Evolutionary conservation across 2,113 vertebrate species (phyloP).

Genomic region (Semnopithecus entellus): DNA sequence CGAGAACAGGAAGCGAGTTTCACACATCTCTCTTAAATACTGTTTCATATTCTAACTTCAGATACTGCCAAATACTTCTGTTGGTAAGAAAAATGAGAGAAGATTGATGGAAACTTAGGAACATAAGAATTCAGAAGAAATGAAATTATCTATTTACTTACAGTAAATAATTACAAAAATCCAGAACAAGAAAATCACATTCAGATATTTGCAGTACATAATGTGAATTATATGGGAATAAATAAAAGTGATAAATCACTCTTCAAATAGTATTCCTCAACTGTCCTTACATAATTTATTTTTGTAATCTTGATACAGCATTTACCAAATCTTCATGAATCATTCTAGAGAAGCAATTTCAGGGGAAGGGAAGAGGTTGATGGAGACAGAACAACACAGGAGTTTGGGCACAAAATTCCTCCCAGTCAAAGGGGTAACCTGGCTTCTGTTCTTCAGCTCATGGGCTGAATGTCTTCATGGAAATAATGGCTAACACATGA

Average conservation of each 20-base stretch:
- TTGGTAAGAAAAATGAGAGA: background rate
- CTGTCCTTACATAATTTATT: background rate
- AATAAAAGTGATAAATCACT: background rate
- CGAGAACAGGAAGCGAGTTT: background rate
- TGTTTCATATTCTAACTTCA: background rate
- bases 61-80: background rate
- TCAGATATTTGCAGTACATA: background rate
- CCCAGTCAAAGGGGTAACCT: background rate
- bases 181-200: background rate
- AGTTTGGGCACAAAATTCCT: background rate
- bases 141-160: background rate
- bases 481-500: background rate
- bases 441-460: background rate
- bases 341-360: background rate
- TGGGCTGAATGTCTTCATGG: background rate
- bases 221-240: background rate
- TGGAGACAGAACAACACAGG: background rate
- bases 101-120: background rate
- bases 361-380: background rate
- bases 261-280: background rate
- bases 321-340: conserved; percentile 25
- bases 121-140: background rate
- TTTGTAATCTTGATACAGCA: background rate
- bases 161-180: background rate
- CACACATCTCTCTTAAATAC: background rate